Evolutionary conservation across 2,888 invertebrate genomes (phyloP), one percentile per base, ranked within the genome.

Genomic region (Dromius quadrimaculatus): DNA sequence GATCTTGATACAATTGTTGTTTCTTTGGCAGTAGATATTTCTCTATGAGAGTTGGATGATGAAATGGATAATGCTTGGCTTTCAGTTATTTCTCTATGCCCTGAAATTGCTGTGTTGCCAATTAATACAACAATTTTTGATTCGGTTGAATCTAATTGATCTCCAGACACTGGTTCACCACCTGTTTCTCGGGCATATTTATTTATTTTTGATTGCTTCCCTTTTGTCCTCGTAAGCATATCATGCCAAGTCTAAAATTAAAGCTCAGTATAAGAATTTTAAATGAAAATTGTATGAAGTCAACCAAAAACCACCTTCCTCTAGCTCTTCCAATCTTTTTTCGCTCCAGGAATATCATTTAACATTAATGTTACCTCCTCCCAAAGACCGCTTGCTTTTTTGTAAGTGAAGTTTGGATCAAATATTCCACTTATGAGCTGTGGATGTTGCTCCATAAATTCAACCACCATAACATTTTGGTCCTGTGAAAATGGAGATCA

Each of bases 261-360:
- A 36, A 2, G n/a, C 13, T 28, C 28, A 28, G 3, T 28, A 28
- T 8, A 28, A 11, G 4, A 36, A 11, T 3, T 36, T 15, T 17
- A 43, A 8, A 2, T n/a, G 13, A 2, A 1, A 15, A 11, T 23
- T 17, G 1, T 28, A 54, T 28, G 11, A n/a, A 54, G 2, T 28
- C 8, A 13, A 28, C 13, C 6, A n/a, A 54, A 22, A n/a, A 5
- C 20, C 11, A 54, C 54, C 54, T 54, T 54, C 9, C 54, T 23
- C 54, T 28, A 54, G 15, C 11, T 54, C 28, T 54, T 54, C 22
- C 54, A 54, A 11, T 54, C 22, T 22, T 54, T 23, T 6, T 54
- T 54, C 11, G 54, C 54, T 9, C 54, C 54, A 23, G 54, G 54
- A 28, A 28, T 23, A 11, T n/a, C 43, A 43, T 43, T 43, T 2